Base-by-base conservation (phyloP, 64 coral and sea anemone genomes). In the Pocillopora verrucosa region DNA sequence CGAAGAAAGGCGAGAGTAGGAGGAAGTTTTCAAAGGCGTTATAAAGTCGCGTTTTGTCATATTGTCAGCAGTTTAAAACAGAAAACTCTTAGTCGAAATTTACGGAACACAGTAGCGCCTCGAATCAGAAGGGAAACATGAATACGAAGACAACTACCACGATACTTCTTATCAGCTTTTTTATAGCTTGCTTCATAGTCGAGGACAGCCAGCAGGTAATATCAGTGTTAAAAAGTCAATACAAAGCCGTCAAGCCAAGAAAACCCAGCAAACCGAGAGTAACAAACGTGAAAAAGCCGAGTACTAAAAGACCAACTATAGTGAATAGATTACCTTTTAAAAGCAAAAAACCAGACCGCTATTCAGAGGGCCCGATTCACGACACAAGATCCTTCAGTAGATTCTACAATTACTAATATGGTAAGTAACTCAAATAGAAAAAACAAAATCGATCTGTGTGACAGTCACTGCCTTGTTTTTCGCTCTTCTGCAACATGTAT, bases 121-220 rank as follows among this genome's bases (percentile, higher is more conserved):
- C 25, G 4, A 70, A 20, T 20, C 25, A 1, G 20, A 70, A 70
- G 19, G 20, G 45, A 1, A 22, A 10, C 17, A 58, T 70, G 67
- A 70, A 70, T 25, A 11, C 9, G 4, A 78, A 58, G 15, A 59
- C 38, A 78, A n/a, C 20, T 10, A n/a, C 67, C 67, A 70, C 67
- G 25, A 30, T 78, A 58, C 45, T 51, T 78, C 76, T 78, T 51
- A 16, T 76, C 57, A 58, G 38, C 24, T 78, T 78, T 78, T 36
- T 78, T 20, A 15, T 78, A 58, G 41, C 76, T 11, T 78, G 37
- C 56, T 22, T 56, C 5, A 59, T 78, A 38, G 56, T 78, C 19
- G 76, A 78, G 13, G 76, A 59, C 30, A 58, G 76, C 16, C 10
- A 58, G 24, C 30, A 36, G 20, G 5, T 78, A 22, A 2, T 78